A percentile compares a stretch with the other conserved stretches of the same genome.
Conservation (phyloP, 30 jellyfish, hydroid and myxozoan species). For the Chironex yamaguchii region DNA sequence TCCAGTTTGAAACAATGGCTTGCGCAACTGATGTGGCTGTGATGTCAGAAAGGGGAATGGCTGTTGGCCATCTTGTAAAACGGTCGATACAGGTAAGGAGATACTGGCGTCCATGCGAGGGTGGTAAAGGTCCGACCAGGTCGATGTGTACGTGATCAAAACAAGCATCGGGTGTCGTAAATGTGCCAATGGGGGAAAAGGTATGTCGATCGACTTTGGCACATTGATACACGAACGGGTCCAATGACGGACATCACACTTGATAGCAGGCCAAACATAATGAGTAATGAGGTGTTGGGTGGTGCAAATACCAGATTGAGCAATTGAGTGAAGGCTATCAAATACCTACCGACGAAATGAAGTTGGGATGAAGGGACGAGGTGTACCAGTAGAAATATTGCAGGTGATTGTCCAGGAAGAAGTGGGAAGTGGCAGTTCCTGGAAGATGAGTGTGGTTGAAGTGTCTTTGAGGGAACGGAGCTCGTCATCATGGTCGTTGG, state of each 20-base stretch:
- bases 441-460: neutral
- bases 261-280: slow-evolving; percentile 22
- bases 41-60: slow-evolving; percentile 20
- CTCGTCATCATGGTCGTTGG: neutral
- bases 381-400: neutral
- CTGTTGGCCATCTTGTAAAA: slow-evolving; percentile 50
- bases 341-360: neutral
- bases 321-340: neutral
- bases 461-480: slow-evolving; percentile 1
- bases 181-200: slow-evolving; percentile 9
- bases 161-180: slow-evolving; percentile 17
- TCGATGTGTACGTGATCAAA: slow-evolving; percentile 57
- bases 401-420: neutral
- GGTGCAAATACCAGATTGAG: slow-evolving; percentile 28
- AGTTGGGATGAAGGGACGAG: slow-evolving; percentile 22
- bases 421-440: neutral
- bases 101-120: slow-evolving; percentile 1
- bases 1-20: slow-evolving; percentile 30
- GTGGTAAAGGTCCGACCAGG: slow-evolving; percentile 56
- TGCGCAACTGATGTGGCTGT: slow-evolving; percentile 54
- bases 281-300: slow-evolving; percentile 18
- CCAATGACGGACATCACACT: slow-evolving; percentile 42
- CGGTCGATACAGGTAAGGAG: slow-evolving; percentile 41
- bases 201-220: slow-evolving; percentile 37
- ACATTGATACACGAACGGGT: slow-evolving; percentile 1